Evolutionary conservation across 1,140 invertebrate species (phyloP).

Genomic region (Lordiphosa collinella): DNA sequence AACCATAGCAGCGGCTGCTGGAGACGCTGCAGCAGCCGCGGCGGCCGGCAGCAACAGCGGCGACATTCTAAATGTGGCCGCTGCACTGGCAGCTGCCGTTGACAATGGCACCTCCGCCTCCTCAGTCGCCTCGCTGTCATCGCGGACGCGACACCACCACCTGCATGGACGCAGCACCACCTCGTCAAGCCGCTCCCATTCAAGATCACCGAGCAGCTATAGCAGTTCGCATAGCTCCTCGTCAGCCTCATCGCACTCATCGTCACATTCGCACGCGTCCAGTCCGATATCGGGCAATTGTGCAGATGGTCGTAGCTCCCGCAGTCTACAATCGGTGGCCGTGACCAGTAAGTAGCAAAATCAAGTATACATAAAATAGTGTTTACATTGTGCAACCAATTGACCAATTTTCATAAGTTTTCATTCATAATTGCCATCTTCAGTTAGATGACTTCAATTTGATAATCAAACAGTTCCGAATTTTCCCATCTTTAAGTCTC

Average conservation of each 20-base stretch:
- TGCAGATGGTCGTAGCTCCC: constrained; percentile 50
- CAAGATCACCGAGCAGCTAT: constrained; percentile 80
- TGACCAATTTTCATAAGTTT: too few species aligned
- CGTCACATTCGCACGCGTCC: constrained; percentile 78
- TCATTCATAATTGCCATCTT: too few species aligned
- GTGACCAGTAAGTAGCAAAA: constrained; percentile 47
- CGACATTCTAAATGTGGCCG: constrained; percentile 79
- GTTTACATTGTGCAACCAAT: too few species aligned
- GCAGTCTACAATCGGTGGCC: constrained; percentile 26
- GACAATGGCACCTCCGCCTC: constrained; percentile 41
- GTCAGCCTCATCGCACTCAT: constrained; percentile 76
- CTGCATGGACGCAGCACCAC: constrained; percentile 77
- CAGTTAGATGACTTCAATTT: too few species aligned
- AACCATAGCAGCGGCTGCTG: constrained; percentile 37
- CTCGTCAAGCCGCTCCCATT: constrained; percentile 81
- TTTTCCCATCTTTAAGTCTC: too few species aligned
- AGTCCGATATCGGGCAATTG: constrained; percentile 69
- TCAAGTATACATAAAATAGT: not conserved
- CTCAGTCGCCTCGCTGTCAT: constrained; percentile 14
- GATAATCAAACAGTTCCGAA: too few species aligned
- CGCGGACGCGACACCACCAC: constrained; percentile 45
- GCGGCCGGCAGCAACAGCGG: constrained; percentile 24
- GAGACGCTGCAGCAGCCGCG: constrained; percentile 7
- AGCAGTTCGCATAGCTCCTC: constrained; percentile 79
- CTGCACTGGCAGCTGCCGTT: constrained; percentile 79